Base-by-base conservation (phyloP, 1,140 invertebrate species). In the Sitodiplosis mosellana region DNA sequence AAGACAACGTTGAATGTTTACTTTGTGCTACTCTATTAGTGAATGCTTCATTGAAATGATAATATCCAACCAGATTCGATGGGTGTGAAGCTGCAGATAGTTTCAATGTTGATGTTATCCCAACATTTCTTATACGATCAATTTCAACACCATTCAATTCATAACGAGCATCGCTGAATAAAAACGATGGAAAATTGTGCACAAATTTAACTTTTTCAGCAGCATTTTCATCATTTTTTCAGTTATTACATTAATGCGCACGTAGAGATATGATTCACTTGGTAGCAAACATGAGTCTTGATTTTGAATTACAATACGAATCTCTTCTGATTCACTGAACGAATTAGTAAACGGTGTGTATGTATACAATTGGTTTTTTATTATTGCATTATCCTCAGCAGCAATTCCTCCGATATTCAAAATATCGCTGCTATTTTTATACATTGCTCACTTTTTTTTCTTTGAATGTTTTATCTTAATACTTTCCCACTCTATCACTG, bases 141-240 rank as follows among this genome's bases (percentile, higher is more conserved):
- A 69, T 60, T 53, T 63, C 63, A 2, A 63, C 50, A 33, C 57
- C 63, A 51, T 64, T 64, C 2, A 69, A 11, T 57, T 67, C 63
- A 50, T 65, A 69, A 33, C 62, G 53, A 11, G 66, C 61, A 52
- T 67, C 63, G 49, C 63, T 56, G 54, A 69, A 68, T 12, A 68
- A 50, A 57, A 58, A 60, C 27, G 58, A 50, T 8, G 62, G 48
- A 7, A 51, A 52, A 53, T 65, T 67, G 51, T 64, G 65, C n/a
- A 53, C 52, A 33, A 67, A 49, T 36, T 49, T 36, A 3, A n/a
- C 41, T 43, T 12, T 34, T 2, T 8, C n/a, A 15, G 46, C 10
- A 17, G 7, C 27, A 18, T 33, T 36, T 18, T 51, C 50, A 49
- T 56, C 54, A 15, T 33, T 17, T 57, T 54, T 2, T 47, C 34